A percentile compares a stretch with the other conserved stretches of the same genome.
These are phyloP conservation scores for Dermatemys mawii DNA, from an alignment of 2,113 vertebrate genomes.

Conservation along the genomic window DNA sequence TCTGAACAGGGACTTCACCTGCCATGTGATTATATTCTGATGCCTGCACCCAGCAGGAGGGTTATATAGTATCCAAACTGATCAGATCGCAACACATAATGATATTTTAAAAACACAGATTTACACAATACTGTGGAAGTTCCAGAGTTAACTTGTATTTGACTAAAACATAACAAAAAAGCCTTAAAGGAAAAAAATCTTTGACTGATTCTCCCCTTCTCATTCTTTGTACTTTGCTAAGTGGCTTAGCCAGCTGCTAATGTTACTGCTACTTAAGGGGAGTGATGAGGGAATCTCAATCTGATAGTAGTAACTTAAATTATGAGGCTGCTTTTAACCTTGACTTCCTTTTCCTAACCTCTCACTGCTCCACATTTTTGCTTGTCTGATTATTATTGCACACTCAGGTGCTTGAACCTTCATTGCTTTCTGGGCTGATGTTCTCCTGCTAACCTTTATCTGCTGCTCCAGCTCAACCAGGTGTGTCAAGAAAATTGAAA, in stretches of 20 bases:
- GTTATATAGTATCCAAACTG: background rate
- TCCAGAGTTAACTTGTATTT: background rate
- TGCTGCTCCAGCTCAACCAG: background rate
- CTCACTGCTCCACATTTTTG: background rate
- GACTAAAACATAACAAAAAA: background rate
- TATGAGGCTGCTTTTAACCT: background rate
- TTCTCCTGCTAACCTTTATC: fast-evolving
- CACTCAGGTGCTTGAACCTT: background rate
- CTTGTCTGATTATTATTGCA: background rate
- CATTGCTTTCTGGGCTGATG: background rate
- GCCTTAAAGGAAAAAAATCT: background rate
- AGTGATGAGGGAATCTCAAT: background rate
- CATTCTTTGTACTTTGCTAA: background rate
- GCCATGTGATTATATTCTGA: background rate
- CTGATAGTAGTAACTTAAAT: background rate
- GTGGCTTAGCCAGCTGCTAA: background rate
- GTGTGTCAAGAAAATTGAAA: background rate
- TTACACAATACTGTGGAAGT: background rate
- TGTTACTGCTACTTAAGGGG: background rate
- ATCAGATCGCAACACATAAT: background rate
- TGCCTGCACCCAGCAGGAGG: background rate
- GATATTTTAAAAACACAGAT: background rate
- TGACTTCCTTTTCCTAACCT: background rate
- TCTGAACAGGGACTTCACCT: background rate
- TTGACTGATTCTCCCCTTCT: background rate